Evolutionary conservation across 2,888 invertebrate species (phyloP), one percentile per base, ranked within the genome.

Genomic region (Dilophus febrilis): DNA sequence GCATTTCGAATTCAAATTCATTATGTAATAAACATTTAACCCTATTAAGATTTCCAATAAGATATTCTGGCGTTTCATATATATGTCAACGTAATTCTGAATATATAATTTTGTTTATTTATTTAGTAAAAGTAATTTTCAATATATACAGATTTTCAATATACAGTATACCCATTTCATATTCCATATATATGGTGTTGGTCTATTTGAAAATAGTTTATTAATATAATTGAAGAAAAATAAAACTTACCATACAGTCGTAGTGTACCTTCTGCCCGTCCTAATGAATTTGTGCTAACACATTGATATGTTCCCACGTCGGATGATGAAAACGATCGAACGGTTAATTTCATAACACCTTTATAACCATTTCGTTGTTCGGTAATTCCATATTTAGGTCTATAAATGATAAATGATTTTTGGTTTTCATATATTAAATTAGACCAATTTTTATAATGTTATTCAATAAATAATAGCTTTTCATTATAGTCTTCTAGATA

Each of bases 221-320:
- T 27, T 27, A 27, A 27, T n/a, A n/a, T n/a, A n/a, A n/a, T 19
- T 40, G 27, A 33, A 26, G 11, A 35, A 30, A 35, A 16, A 33
- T 35, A 17, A 31, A 14, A 49, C 64, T 64, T 52, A 76, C 75
- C 71, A 55, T 76, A 76, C 38, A 77, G 63, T 52, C 75, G 64
- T 44, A 77, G 61, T 18, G 71, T 72, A 42, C 72, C 74, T 52
- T 77, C 75, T 30, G 74, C 73, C 47, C 67, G 69, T 40, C 77
- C 77, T 44, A 77, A 60, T 35, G 74, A 75, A 56, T 77, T 77
- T 45, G 74, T 74, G 45, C 74, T 72, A 44, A 75, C 70, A 52
- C 85, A 85, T 57, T 77, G 79, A 64, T 84, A 84, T 26, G 78
- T 77, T 32, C 83, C 81, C 48, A 79, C 68, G 54, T 77, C 76